Conservation (phyloP, 2,113 vertebrate genomes). For the Motacilla tschutschensis region DNA sequence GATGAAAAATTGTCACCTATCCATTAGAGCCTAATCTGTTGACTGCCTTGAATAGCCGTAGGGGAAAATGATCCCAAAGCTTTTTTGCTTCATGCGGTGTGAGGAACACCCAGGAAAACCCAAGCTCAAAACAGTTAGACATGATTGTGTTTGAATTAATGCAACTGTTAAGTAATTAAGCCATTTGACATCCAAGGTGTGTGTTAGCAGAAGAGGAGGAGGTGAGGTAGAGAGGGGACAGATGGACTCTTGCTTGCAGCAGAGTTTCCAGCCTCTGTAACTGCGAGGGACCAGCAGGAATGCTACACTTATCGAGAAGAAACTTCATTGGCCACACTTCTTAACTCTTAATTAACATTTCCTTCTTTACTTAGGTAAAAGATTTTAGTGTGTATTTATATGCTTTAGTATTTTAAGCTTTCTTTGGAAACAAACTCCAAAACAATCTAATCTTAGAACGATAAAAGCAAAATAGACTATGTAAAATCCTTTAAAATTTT, state of each 20-base stretch:
- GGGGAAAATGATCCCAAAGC: neutral
- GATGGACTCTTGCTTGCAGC: neutral
- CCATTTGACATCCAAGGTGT: neutral
- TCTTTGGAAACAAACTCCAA: neutral
- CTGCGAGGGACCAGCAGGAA: neutral
- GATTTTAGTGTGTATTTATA: neutral
- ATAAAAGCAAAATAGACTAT: neutral
- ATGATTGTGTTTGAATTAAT: neutral
- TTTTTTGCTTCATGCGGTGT: neutral
- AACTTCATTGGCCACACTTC: neutral
- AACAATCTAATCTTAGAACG: neutral
- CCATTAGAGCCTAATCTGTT: neutral
- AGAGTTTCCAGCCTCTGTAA: neutral
- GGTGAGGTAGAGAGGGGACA: neutral
- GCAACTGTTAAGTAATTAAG: neutral
- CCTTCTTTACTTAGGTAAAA: neutral
- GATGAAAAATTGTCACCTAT: neutral
- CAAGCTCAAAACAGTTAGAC: neutral
- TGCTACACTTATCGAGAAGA: neutral
- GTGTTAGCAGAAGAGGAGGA: fast-evolving
- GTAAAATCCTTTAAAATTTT: neutral
- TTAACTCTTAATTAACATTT: neutral
- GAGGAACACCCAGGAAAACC: neutral
- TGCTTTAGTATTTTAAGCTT: neutral
- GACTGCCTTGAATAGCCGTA: neutral